Evolutionary conservation across 2,888 invertebrate genomes (phyloP).

Genomic region (Pristionchus maxplancki): DNA sequence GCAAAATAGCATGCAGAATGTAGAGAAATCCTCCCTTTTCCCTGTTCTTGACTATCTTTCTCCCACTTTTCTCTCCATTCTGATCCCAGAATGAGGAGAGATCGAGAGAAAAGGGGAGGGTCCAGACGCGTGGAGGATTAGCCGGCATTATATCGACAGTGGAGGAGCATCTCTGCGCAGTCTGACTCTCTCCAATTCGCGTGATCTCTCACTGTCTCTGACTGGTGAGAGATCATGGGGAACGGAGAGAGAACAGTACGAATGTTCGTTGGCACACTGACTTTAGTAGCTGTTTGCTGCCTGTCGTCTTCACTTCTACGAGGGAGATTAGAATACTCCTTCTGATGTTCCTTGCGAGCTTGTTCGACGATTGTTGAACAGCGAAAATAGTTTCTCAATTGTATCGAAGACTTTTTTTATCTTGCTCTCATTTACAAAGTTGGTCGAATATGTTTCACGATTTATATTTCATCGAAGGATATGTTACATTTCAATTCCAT

Average conservation of each 20-base stretch:
- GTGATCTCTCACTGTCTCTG: background rate
- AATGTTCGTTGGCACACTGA: constrained; percentile 33
- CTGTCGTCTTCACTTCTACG: background rate
- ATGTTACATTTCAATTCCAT: too few species aligned
- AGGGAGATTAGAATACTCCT: background rate
- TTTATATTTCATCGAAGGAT: background rate
- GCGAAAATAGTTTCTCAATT: too few species aligned
- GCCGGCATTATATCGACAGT: background rate
- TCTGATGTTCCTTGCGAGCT: too few species aligned
- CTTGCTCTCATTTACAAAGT: too few species aligned
- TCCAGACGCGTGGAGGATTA: background rate
- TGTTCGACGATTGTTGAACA: too few species aligned
- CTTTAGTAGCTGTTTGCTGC: constrained; percentile 18
- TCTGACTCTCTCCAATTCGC: background rate
- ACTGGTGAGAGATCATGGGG: background rate
- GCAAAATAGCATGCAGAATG: background rate
- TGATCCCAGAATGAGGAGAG: background rate
- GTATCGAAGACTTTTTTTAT: too few species aligned
- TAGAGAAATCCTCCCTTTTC: background rate
- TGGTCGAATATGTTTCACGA: background rate
- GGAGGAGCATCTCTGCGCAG: background rate
- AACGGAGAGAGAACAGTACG: background rate
- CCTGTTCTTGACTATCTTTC: background rate
- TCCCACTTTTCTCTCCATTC: background rate
- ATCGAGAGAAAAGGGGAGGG: background rate